These are phyloP conservation scores for Dromaius novaehollandiae DNA, from an alignment of 2,113 vertebrate genomes.

Conservation along the genomic window DNA sequence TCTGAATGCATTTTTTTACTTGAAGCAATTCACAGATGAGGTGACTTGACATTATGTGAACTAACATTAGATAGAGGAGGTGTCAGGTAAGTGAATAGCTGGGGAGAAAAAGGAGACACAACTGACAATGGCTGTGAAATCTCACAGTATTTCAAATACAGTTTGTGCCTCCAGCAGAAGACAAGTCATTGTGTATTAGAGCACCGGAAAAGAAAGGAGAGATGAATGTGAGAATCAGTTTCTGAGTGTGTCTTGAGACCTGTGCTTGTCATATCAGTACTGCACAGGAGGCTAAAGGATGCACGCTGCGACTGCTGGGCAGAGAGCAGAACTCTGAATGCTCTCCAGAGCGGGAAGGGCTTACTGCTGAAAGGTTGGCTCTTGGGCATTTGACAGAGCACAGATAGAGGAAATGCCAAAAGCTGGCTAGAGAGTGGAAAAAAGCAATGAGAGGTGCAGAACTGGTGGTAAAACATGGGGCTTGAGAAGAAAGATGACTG, in stretches of 20 bases:
- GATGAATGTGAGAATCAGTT: neutral
- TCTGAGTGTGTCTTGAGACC: neutral
- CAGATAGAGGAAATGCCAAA: neutral
- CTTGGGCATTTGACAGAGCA: fast-evolving
- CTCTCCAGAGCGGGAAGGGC: neutral
- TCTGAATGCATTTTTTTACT: neutral
- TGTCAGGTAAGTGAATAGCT: neutral
- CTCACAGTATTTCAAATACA: neutral
- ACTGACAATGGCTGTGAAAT: neutral
- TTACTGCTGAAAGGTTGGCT: neutral
- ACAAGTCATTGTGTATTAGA: neutral
- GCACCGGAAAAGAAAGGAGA: neutral
- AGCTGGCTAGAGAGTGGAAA: neutral
- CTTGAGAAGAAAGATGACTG: neutral
- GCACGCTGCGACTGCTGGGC: neutral
- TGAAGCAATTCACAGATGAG: neutral
- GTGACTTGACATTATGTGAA: neutral
- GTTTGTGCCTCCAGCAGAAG: neutral
- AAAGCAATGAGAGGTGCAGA: fast-evolving
- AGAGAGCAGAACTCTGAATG: neutral
- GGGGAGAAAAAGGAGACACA: neutral
- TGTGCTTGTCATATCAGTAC: neutral
- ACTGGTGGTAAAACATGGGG: neutral
- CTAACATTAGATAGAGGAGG: neutral
- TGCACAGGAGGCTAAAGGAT: neutral